Conservation (phyloP, 1,140 invertebrate species). For the Goniozus legneri region DNA sequence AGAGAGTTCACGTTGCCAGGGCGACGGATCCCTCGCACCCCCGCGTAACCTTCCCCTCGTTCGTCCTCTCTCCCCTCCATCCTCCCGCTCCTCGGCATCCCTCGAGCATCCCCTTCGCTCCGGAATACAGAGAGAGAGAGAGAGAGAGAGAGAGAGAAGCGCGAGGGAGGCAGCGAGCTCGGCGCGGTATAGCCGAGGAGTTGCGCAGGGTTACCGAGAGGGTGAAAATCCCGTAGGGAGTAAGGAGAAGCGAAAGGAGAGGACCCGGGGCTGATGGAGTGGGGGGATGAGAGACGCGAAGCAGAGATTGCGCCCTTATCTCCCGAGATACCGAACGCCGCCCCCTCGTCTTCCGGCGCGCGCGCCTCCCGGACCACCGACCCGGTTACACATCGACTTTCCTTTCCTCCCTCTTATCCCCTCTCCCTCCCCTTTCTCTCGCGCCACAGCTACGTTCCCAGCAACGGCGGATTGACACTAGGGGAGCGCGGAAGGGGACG, state of each 20-base stretch:
- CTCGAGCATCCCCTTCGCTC: conserved; percentile 3
- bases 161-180: conserved; percentile 16
- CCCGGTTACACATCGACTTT: background rate
- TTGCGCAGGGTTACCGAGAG: too few relatives aligned
- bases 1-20: too few relatives aligned
- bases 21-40: too few relatives aligned
- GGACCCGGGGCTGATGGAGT: conserved; percentile 8
- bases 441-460: background rate
- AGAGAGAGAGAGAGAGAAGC: conserved; percentile 7
- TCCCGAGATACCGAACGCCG: conserved; percentile 27
- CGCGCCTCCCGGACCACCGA: conserved; percentile 9
- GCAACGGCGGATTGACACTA: background rate
- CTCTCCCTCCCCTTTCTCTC: conserved; percentile 1
- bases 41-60: conserved; percentile 25
- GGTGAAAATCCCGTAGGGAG: too few relatives aligned
- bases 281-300: conserved; percentile 12
- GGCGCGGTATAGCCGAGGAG: conserved; percentile 3
- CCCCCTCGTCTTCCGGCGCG: conserved; percentile 14
- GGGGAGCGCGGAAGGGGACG: conserved; percentile 1
- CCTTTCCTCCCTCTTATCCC: conserved; percentile 17
- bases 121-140: background rate
- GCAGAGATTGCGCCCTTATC: conserved; percentile 41
- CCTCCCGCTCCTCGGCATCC: conserved; percentile 4
- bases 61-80: conserved; percentile 12
- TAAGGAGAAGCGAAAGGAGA: conserved; percentile 21